Base-by-base conservation (phyloP, 2,797 vertebrate species). In the Borostomias antarcticus region DNA sequence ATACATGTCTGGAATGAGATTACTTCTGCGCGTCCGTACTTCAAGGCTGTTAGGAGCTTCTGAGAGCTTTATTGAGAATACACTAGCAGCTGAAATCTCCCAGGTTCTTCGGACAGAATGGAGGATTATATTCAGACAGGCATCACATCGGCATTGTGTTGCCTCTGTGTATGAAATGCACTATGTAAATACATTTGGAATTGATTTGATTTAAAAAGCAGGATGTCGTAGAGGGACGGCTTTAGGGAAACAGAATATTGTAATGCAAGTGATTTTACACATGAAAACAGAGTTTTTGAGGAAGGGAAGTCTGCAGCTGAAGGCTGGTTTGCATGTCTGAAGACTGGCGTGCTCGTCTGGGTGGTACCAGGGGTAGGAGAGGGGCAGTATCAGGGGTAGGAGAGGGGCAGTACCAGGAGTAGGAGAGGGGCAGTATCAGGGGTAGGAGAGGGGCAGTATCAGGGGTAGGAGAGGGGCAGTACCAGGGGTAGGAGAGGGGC, bases 31-130 rank as follows among this genome's bases (percentile, higher is more conserved):
- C 68, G 66, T 73, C 56, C 74, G 72, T 33, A 58, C 43, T 85
- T 83, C 70, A 83, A 79, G 30, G 62, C 61, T 75, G 71, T 84
- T 75, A 78, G 66, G 47, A 69, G 77, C 78, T 73, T 77, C 70
- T 75, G 60, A 80, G 72, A 68, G 73, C 78, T 75, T 77, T 75
- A 79, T 84, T 73, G 73, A 72, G 76, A 54, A 40, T 72, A 62
- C n/a, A 25, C 58, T 82, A 73, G 81, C 68, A 81, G 52, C 32
- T 76, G 53, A 78, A 79, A 83, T 79, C 54, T 70, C 71, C 80
- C 76, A 71, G 60, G 54, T 62, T 64, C 77, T 84, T 89, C 73
- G 86, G 80, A 86, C 75, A 30, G 62, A 83, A 74, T 66, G 75
- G 76, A 66, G 63, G 65, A 77, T 81, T 64, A 64, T 75, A 78